Base-by-base conservation (phyloP, 1,140 invertebrate species). In the Pygmarrhopalites habei region DNA sequence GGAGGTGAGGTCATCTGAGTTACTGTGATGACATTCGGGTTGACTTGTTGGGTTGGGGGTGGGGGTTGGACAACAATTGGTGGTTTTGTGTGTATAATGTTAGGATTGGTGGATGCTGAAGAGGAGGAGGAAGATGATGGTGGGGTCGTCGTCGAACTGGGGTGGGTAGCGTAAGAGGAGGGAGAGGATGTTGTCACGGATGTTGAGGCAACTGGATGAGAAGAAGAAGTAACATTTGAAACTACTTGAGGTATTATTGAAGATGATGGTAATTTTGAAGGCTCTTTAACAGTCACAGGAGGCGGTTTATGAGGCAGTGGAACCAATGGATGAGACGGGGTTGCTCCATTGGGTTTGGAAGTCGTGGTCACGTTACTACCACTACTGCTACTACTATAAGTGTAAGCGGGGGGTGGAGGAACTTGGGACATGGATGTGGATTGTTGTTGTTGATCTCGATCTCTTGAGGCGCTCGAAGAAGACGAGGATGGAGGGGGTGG, bases 311-410 rank as follows among this genome's bases (percentile, higher is more conserved):
- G 46, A 49, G 46, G 46, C 46, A 49, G 46, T 49, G 46, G 23
- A n/a, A n/a, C n/a, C n/a, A n/a, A n/a, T 23, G 12, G 14, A 12
- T 49, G 44, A 30, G 44, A 43, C 1, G 39, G 25, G n/a, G 26
- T 35, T 12, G 58, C 47, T 19, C 58, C 46, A 21, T 47, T 60
- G 2, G 29, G 30, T 15, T 60, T 43, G 2, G 46, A 60, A 30
- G 58, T 49, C n/a, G n/a, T n/a, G n/a, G n/a, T n/a, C n/a, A n/a
- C n/a, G n/a, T n/a, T n/a, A n/a, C n/a, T n/a, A n/a, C n/a, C n/a
- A n/a, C n/a, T n/a, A n/a, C n/a, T n/a, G n/a, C n/a, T n/a, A n/a
- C n/a, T n/a, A 55, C 12, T 23, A 12, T 7, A 49, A 12, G 47
- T 10, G n/a, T 7, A 12, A 49, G 47, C 12, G 7, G 47, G 47